phyloP scores from a whole-genome alignment of 2,888 invertebrate genomes.

The Monochamus alternatus region DNA sequence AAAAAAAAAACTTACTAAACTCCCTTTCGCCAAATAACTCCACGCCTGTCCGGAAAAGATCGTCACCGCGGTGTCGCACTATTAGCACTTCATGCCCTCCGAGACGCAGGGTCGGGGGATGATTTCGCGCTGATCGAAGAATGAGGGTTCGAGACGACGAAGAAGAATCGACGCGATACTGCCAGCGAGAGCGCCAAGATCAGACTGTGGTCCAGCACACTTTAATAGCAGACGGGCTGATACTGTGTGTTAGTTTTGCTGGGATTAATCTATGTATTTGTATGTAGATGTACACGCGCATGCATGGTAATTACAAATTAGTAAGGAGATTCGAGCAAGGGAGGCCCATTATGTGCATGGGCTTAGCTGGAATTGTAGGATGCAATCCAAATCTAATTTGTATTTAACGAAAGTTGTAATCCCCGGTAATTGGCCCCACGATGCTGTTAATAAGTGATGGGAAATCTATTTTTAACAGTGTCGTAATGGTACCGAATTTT shows the following conservation, averaged over 20 bases:
- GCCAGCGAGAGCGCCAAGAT: slow-evolving; percentile 59
- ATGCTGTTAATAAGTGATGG: not conserved
- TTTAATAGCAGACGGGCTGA: slow-evolving; percentile 59
- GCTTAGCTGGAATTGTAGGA: slow-evolving; percentile 30
- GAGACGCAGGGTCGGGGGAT: slow-evolving; percentile 22
- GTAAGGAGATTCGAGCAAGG: slow-evolving; percentile 35
- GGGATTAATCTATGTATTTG: slow-evolving; percentile 47
- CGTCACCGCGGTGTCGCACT: slow-evolving; percentile 36
- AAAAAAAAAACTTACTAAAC: slow-evolving; percentile 27
- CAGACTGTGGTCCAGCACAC: slow-evolving; percentile 58
- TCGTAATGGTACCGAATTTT: not conserved
- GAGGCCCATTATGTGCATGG: slow-evolving; percentile 16
- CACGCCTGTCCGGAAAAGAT: slow-evolving; percentile 25
- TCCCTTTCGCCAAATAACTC: slow-evolving; percentile 8
- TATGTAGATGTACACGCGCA: slow-evolving; percentile 47
- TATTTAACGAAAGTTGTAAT: not conserved
- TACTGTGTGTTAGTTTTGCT: slow-evolving; percentile 49
- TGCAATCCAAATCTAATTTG: not conserved
- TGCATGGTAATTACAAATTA: slow-evolving; percentile 47
- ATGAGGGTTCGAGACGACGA: slow-evolving; percentile 37
- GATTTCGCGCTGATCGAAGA: slow-evolving; percentile 43
- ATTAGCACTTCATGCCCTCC: slow-evolving; percentile 48
- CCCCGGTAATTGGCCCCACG: not conserved
- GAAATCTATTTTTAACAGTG: slow-evolving; percentile 10
- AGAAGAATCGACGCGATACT: slow-evolving; percentile 50